Conservation (phyloP, 2,797 vertebrate species). For the Notoglanidium macrostoma region DNA sequence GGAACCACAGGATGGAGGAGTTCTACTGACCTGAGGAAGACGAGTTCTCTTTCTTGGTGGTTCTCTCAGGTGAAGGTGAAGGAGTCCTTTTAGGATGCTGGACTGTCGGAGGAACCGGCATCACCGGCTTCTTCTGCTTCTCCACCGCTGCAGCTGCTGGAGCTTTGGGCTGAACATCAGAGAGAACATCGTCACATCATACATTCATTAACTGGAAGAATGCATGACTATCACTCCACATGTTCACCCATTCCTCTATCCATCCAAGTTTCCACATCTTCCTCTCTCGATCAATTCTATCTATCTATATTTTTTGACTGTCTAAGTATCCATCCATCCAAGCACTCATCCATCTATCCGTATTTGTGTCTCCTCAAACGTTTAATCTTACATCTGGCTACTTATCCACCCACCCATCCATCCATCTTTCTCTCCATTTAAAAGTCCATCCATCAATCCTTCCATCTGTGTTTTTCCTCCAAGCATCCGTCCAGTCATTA, state of each 20-base stretch:
- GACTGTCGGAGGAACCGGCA: conserved; percentile 59
- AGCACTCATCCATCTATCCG: not conserved
- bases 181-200: not conserved
- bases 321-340: not conserved
- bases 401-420: not conserved
- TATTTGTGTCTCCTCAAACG: not conserved
- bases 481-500: not conserved
- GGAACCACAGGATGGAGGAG: too few relatives aligned
- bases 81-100: conserved; percentile 57
- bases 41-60: conserved; percentile 54
- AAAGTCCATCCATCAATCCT: not conserved
- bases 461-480: not conserved
- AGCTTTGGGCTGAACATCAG: conserved; percentile 56
- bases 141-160: conserved; percentile 51
- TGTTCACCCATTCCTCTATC: not conserved
- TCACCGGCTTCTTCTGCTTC: conserved; percentile 62
- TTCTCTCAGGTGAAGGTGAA: conserved; percentile 66
- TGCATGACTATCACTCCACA: not conserved
- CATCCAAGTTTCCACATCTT: not conserved
- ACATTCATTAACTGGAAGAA: not conserved
- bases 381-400: too few relatives aligned
- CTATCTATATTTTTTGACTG: not conserved
- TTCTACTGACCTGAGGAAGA: conserved; percentile 65
- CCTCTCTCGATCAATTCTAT: not conserved
- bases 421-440: not conserved